These are phyloP conservation scores for Eutolmus rufibarbis DNA, from an alignment of 2,888 invertebrate species.

Conservation along the genomic window DNA sequence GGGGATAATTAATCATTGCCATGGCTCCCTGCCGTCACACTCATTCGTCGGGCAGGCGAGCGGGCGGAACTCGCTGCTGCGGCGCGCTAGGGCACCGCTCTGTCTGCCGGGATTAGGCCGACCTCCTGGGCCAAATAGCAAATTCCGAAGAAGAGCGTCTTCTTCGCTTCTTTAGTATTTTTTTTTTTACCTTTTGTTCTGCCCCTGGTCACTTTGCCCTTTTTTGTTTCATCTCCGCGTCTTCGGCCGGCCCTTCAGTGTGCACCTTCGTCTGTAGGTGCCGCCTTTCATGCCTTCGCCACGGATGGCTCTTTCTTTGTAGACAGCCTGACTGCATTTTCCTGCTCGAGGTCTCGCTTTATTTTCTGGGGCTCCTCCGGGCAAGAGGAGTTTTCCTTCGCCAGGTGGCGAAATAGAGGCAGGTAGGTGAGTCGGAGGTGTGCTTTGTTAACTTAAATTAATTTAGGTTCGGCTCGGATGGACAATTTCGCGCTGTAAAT, in stretches of 20 bases:
- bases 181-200: neutral
- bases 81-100: conserved; percentile 18
- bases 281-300: conserved; percentile 15
- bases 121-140: conserved; percentile 32
- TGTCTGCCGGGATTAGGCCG: conserved; percentile 29
- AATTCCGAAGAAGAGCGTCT: conserved; percentile 12
- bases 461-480: conserved; percentile 30
- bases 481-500: conserved; percentile 17
- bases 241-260: neutral
- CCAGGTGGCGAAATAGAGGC: conserved; percentile 9
- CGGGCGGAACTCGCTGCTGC: neutral
- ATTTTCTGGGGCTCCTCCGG: neutral
- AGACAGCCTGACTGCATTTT: conserved; percentile 33
- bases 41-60: neutral
- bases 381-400: neutral
- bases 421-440: conserved; percentile 27
- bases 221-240: neutral
- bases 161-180: neutral
- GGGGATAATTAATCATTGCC: conserved; percentile 45
- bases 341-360: neutral
- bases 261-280: neutral
- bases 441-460: conserved; percentile 28
- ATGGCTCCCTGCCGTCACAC: neutral
- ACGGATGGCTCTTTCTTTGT: neutral
- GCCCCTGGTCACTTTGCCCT: neutral